These are phyloP conservation scores for Melanotaenia maccullochi DNA, from an alignment of 2,797 vertebrate species.

Conservation along the genomic window DNA sequence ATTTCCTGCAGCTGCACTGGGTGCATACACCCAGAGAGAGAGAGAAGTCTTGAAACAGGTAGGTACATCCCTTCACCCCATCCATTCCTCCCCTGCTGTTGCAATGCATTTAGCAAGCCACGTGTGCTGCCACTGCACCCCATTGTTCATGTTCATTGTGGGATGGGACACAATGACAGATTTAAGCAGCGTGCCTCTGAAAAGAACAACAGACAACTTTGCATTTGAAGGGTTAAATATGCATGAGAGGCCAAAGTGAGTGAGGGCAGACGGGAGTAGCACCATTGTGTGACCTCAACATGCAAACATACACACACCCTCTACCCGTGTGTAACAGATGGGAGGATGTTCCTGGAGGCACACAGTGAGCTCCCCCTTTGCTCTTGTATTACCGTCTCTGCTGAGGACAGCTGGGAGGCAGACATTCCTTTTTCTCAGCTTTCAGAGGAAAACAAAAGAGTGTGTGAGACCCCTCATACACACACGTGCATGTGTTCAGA, in stretches of 20 bases:
- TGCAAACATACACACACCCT: slow-evolving; percentile 47
- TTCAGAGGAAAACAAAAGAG: slow-evolving; percentile 79
- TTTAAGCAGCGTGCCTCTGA: slow-evolving; percentile 71
- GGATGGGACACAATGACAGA: slow-evolving; percentile 62
- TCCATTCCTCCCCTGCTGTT: slow-evolving; percentile 41
- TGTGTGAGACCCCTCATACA: slow-evolving; percentile 70
- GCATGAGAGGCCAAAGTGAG: slow-evolving; percentile 66
- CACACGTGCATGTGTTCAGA: slow-evolving; percentile 71
- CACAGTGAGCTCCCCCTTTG: slow-evolving; percentile 59
- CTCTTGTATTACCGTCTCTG: slow-evolving; percentile 54
- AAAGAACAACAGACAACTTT: slow-evolving; percentile 73
- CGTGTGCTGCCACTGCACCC: slow-evolving; percentile 69
- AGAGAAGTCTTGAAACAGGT: slow-evolving; percentile 53
- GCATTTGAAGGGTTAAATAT: slow-evolving; percentile 80
- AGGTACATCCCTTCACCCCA: slow-evolving; percentile 45
- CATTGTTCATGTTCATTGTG: slow-evolving; percentile 60
- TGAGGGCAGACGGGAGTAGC: slow-evolving; percentile 30
- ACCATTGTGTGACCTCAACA: slow-evolving; percentile 70
- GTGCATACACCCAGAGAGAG: slow-evolving; percentile 32
- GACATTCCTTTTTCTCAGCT: slow-evolving; percentile 81
- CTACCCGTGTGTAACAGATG: slow-evolving; percentile 70
- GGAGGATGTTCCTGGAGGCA: slow-evolving; percentile 61
- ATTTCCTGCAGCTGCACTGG: slow-evolving; percentile 56
- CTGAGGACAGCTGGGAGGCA: slow-evolving; percentile 84
- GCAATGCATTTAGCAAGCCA: slow-evolving; percentile 67